These are phyloP conservation scores for Rosalia funebris DNA, from an alignment of 2,888 invertebrate species.

Conservation along the genomic window DNA sequence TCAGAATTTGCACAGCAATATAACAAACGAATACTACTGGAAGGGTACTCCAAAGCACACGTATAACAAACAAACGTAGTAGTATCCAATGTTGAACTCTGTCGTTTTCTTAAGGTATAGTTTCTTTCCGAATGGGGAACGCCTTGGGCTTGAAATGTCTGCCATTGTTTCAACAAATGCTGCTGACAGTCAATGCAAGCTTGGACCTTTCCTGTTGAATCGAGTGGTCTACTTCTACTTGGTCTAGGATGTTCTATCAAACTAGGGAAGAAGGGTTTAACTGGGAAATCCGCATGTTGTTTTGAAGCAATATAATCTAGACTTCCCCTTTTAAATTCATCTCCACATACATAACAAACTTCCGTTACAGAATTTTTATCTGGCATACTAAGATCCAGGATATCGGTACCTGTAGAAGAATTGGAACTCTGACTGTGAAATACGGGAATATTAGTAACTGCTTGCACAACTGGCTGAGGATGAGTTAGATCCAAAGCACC, in stretches of 20 bases:
- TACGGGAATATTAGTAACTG: conserved; percentile 29
- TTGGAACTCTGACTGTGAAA: conserved; percentile 62
- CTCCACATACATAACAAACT: conserved; percentile 91
- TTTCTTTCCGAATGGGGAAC: conserved; percentile 81
- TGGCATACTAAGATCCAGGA: conserved; percentile 90
- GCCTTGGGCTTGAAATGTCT: conserved; percentile 72
- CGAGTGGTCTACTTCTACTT: conserved; percentile 86
- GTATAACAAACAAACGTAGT: conserved; percentile 89
- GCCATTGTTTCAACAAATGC: conserved; percentile 90
- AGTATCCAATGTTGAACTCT: conserved; percentile 71
- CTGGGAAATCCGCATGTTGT: conserved; percentile 63
- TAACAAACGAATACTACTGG: conserved; percentile 81
- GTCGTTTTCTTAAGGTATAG: conserved; percentile 83
- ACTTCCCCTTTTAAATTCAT: conserved; percentile 85
- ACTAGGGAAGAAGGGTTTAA: conserved; percentile 58
- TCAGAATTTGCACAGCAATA: conserved; percentile 88
- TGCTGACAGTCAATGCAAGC: conserved; percentile 87
- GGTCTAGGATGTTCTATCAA: conserved; percentile 85
- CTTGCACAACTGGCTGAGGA: conserved; percentile 48
- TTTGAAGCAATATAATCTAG: conserved; percentile 75
- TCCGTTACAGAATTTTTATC: conserved; percentile 91
- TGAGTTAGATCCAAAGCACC: conserved; percentile 69
- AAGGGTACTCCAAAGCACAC: conserved; percentile 84
- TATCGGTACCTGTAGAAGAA: conserved; percentile 80
- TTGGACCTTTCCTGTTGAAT: conserved; percentile 78